Evolutionary conservation across 1,140 invertebrate species (phyloP), one percentile per base, ranked within the genome.

Genomic region (Zaprionus capensis): DNA sequence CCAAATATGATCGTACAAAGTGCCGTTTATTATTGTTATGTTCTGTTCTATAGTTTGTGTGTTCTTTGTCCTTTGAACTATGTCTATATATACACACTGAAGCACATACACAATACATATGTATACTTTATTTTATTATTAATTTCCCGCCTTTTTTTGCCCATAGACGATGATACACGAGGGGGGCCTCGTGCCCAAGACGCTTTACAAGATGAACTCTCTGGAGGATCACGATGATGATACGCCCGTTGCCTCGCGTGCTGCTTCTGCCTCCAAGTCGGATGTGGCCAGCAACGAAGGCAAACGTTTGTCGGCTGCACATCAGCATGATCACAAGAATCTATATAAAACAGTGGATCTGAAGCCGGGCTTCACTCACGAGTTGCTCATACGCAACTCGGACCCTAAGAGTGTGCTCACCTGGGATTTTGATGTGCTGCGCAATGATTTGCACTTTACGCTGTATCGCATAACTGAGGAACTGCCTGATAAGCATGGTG

Each of bases 361-460:
- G 0, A 93, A 93, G 53, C 92, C 94, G 11, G 94, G 94, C 44
- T 94, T 97, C 94, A 95, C 96, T 41, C 97, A 98, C 94, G 97
- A 98, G 91, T 96, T 98, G 58, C 94, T 97, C 49, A 95, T 99
- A 41, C 94, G 95, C 55, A 97, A 97, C 71, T 95, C 96, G 49
- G 97, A 98, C 93, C 95, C 96, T 46, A 97, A 97, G 59, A 97
- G 96, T 92, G 97, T 99, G 62, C 95, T 99, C 14, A 99, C 98
- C 17, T 99, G 98, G 98, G 98, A 99, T 93, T 99, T 99, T 94
- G 98, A 99, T 94, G 97, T 99, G 9, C 95, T 98, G 93, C 95
- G 97, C 55, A 97, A 97, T 82, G 97, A 98, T 92, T 95, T 98
- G 75, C 95, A 96, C 68, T 99, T 98, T 93, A 96, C 96, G 28